Base-by-base conservation (phyloP, 2,888 invertebrate genomes). In the Bhutanitis thaidina region DNA sequence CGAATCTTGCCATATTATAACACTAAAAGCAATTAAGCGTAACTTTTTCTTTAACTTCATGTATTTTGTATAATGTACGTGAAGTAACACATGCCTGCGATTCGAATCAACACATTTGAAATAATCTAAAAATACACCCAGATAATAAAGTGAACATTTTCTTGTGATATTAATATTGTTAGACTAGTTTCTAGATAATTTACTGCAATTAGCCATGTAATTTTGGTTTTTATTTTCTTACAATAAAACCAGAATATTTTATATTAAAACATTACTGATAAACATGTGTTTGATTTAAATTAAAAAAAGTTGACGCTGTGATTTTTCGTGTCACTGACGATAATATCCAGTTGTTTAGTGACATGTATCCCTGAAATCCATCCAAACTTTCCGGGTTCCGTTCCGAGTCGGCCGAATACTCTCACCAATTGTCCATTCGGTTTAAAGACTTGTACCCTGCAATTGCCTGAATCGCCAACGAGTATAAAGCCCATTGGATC, bases 401-500 rank as follows among this genome's bases (percentile, higher is more conserved):
- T 77, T 16, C 85, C 91, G 14, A 79, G 60, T 0, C 89, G 87
- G 0, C 94, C 94, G 64, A 95, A 93, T 14, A 92, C 91, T 57
- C 93, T 89, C 3, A 94, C 91, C 50, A 93, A 90, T 49, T 91
- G 90, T 3, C 95, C 95, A 51, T 93, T 92, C 0, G 92, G 92
- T 52, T 93, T 91, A 69, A 95, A 95, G 7, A 96, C 91, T 74
- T 95, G 95, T 0, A 95, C 89, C 4, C 95, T 85, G 34, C 93
- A 92, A 69, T 95, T 95, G 0, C 95, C 95, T 0, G 94, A 93
- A 70, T 96, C 95, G 0, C 95, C 95, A 0, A 96, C 94, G 0
- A 95, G 79, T 34, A 96, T 93, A 69, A 93, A 94, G 0, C 95
- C 95, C 72, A 93, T 84, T 0, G 91, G 91, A 69, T 95, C 95